Evolutionary conservation across 2,888 invertebrate genomes (phyloP), one percentile per base, ranked within the genome.

Genomic region (Ommatoiulus sabulosus): DNA sequence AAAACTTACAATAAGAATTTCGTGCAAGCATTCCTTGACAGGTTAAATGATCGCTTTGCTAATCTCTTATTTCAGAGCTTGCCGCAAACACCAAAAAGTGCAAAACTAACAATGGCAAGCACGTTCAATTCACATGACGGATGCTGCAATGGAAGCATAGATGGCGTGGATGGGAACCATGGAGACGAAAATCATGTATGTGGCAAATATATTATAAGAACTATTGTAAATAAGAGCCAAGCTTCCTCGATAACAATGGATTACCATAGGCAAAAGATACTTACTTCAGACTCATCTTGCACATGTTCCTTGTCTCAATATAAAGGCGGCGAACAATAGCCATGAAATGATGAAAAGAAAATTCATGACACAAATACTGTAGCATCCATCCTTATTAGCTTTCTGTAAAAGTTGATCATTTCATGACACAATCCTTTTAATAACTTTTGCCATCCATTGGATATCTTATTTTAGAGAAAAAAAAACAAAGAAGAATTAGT

Each of bases 71-170:
- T 84, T 72, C 35, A 89, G 89, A 89, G 89, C 46, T 46, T 89
- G 52, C 89, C 89, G 8, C 89, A 89, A 72, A 89, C 89, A 10
- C 88, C 89, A 44, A 89, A 88, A 88, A 86, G 85, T 35, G 46
- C 35, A 48, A 88, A 89, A 63, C 43, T 85, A 44, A 57, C 44
- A n/a, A 85, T 44, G 57, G 44, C 87, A 52, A 87, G 35, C 24
- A 89, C 35, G 10, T 85, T 84, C 46, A 52, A 89, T 44, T 35
- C 48, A n/a, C 35, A 24, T 17, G 87, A 88, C 44, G 57, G 72
- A n/a, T 84, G 43, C n/a, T 88, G 87, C 44, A 88, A 89, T 86
- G 89, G 88, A 44, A 52, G 52, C 44, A 7, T 20, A 46, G 88
- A 86, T 43, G 88, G 46, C 20, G 43, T 88, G n/a, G 48, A 87